These are phyloP conservation scores for Crotalus viridis DNA, from an alignment of 2,113 vertebrate species.

Conservation along the genomic window DNA sequence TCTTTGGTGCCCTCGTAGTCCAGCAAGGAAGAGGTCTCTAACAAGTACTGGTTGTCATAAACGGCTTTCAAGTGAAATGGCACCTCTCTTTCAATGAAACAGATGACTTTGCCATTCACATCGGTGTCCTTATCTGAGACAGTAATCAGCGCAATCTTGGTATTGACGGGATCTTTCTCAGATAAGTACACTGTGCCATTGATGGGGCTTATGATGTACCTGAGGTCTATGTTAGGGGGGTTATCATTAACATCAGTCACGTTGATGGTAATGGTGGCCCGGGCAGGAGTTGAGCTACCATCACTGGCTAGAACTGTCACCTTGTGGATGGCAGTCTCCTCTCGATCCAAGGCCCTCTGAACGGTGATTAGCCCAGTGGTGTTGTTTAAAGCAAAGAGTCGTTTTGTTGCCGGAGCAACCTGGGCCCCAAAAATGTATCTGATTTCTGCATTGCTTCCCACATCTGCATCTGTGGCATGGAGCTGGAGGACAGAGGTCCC, in stretches of 20 bases:
- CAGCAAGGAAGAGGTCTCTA: constrained; percentile 94
- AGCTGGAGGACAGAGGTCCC: constrained; percentile 96
- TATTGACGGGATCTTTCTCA: constrained; percentile 97
- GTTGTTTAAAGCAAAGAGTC: constrained; percentile 95
- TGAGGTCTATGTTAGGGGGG: constrained; percentile 97
- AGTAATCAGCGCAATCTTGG: constrained; percentile 97
- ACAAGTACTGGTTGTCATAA: constrained; percentile 97
- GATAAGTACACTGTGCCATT: constrained; percentile 98
- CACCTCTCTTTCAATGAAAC: constrained; percentile 97
- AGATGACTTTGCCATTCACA: constrained; percentile 98
- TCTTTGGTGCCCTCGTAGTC: constrained; percentile 99
- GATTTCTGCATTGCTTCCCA: constrained; percentile 95
- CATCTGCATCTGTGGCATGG: constrained; percentile 94
- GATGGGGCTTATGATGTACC: constrained; percentile 98
- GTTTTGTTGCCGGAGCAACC: constrained; percentile 90
- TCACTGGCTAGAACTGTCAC: constrained; percentile 96
- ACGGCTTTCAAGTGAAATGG: constrained; percentile 97
- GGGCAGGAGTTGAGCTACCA: constrained; percentile 92
- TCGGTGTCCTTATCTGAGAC: constrained; percentile 99
- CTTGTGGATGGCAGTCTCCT: constrained; percentile 96
- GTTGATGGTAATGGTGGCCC: constrained; percentile 92
- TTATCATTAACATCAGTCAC: constrained; percentile 99
- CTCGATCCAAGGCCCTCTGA: constrained; percentile 92
- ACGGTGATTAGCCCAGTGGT: constrained; percentile 95
- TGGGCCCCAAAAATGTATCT: constrained; percentile 95